Percentiles rank a stretch among this genome's conserved stretches.
phyloP scores from a whole-genome alignment of 1,140 invertebrate genomes.

The Drosophila serrata region DNA sequence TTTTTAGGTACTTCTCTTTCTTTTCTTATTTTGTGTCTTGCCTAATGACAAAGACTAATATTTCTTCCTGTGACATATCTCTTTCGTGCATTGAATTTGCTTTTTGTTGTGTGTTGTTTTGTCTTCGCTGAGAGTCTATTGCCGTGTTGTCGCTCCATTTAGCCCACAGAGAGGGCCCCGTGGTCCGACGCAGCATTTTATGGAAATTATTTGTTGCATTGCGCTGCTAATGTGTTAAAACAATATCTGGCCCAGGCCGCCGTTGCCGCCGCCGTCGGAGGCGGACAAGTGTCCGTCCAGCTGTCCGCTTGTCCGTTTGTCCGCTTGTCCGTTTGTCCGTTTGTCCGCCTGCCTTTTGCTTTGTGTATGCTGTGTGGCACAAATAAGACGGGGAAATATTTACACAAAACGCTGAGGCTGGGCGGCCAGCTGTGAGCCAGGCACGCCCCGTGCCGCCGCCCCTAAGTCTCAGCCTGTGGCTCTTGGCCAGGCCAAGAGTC shows the following conservation, averaged over 20 bases:
- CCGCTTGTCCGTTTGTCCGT: conserved; percentile 46
- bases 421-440: conserved; percentile 65
- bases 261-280: conserved; percentile 11
- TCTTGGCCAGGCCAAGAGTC: not conserved
- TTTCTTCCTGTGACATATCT: conserved; percentile 85
- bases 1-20: conserved; percentile 18
- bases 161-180: conserved; percentile 25
- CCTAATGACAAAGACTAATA: conserved; percentile 85
- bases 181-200: conserved; percentile 65
- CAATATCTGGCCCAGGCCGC: conserved; percentile 67
- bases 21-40: conserved; percentile 75
- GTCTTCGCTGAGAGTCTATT: conserved; percentile 46
- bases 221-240: conserved; percentile 85
- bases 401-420: conserved; percentile 68
- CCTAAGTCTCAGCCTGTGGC: conserved; percentile 44
- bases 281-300: conserved; percentile 26
- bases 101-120: conserved; percentile 48
- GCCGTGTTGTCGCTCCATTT: conserved; percentile 66
- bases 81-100: conserved; percentile 75
- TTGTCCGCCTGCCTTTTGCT: conserved; percentile 44
- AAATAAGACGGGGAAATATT: conserved; percentile 79
- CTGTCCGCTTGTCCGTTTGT: conserved; percentile 2
- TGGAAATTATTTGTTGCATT: conserved; percentile 85
- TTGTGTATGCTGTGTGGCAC: conserved; percentile 68
- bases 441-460: conserved; percentile 70